Percentiles rank a stretch among this genome's conserved stretches.
These are phyloP conservation scores for Tadarida brasiliensis DNA, from an alignment of 2,797 vertebrate genomes.

Conservation along the genomic window DNA sequence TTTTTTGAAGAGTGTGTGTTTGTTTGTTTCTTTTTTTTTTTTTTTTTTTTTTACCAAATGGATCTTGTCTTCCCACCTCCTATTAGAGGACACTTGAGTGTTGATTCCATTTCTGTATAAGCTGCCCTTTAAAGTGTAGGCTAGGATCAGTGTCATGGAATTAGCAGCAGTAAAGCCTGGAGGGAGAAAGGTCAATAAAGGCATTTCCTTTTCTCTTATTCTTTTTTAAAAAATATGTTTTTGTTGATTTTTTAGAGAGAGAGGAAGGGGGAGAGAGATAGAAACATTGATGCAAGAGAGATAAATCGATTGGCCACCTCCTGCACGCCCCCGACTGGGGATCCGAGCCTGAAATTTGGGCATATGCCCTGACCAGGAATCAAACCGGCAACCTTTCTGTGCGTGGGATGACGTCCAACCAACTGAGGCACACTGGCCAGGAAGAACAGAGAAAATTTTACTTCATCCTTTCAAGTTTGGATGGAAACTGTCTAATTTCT, in stretches of 20 bases:
- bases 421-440: no score
- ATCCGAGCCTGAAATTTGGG: no score
- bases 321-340: no score
- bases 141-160: constrained; percentile 7
- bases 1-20: not conserved
- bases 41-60: not conserved
- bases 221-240: no score
- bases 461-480: not conserved
- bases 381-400: no score
- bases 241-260: no score
- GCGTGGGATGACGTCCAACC: no score
- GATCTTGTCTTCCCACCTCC: not conserved
- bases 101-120: not conserved
- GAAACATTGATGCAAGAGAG: no score
- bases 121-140: constrained; percentile 17
- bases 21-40: not conserved
- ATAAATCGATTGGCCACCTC: no score
- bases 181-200: constrained; percentile 24
- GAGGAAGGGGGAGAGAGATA: no score
- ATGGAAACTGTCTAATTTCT: not conserved
- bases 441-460: not conserved
- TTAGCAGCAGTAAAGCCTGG: constrained; percentile 27
- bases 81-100: not conserved
- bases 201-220: constrained; percentile 24
- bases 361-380: no score